phyloP scores from a whole-genome alignment of 2,797 vertebrate species.

The Petrocephalus schoutedeni region DNA sequence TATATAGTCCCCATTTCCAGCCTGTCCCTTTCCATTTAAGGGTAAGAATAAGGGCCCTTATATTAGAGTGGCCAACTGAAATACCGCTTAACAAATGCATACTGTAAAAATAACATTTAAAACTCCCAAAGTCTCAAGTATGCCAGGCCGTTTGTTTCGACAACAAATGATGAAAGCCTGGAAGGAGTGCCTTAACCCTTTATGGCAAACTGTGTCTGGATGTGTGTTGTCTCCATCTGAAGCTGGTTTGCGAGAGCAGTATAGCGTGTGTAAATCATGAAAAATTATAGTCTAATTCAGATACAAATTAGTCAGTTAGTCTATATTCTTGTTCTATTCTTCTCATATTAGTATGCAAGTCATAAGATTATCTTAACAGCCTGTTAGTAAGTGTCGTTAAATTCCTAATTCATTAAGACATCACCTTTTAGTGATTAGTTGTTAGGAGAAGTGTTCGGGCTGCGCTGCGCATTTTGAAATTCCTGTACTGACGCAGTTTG shows the following conservation, averaged over 20 bases:
- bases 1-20: slow-evolving; percentile 2
- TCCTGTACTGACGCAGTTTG: slow-evolving; percentile 1
- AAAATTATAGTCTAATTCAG: neutral
- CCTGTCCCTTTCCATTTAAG: slow-evolving; percentile 13
- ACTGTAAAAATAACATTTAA: neutral
- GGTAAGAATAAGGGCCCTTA: neutral
- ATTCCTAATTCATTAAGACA: neutral
- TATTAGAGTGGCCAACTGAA: neutral
- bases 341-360: too few relatives aligned
- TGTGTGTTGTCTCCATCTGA: neutral
- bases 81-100: neutral
- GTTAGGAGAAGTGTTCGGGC: neutral
- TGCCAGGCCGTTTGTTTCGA: neutral
- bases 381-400: neutral
- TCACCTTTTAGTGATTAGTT: neutral
- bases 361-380: neutral
- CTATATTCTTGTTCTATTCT: too few relatives aligned
- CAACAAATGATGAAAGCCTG: neutral
- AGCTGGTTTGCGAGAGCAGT: neutral
- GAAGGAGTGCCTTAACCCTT: neutral
- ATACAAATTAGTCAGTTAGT: neutral
- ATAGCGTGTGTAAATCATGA: neutral
- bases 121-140: neutral
- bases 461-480: neutral
- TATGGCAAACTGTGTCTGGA: neutral